Evolutionary conservation across 2,797 vertebrate genomes (phyloP).

Genomic region (Trachops cirrhosus): DNA sequence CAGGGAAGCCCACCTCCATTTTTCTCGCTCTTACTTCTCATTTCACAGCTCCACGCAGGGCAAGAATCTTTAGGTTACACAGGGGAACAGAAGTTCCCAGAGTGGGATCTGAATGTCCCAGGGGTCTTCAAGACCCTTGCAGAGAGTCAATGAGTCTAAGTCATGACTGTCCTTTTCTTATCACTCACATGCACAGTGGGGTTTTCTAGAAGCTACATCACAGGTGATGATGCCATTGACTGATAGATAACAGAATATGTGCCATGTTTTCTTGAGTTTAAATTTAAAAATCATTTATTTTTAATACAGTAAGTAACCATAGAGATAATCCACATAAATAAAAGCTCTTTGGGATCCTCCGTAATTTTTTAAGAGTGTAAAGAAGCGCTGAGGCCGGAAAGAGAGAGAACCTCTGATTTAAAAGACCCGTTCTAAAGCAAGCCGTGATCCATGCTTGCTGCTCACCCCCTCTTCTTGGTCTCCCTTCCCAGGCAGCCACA

Average conservation of each 20-base stretch:
- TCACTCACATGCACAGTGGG: neutral
- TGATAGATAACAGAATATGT: neutral
- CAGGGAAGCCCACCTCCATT: neutral
- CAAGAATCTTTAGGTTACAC: neutral
- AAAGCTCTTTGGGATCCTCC: neutral
- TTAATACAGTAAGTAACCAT: neutral
- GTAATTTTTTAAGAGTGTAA: conserved; percentile 1
- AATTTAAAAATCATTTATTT: neutral
- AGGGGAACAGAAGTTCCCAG: neutral
- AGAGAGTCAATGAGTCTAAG: neutral
- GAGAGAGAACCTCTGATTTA: neutral
- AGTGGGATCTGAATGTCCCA: neutral
- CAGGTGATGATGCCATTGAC: neutral
- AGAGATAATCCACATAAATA: neutral
- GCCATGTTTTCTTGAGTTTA: neutral
- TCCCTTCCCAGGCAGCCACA: neutral
- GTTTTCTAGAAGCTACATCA: neutral
- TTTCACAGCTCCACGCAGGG: neutral
- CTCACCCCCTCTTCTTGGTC: neutral
- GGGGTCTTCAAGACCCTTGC: neutral
- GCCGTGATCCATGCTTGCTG: neutral
- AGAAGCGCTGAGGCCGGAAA: neutral
- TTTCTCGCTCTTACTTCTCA: neutral
- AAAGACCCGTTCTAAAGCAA: neutral
- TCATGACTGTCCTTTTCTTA: neutral